Evolutionary conservation across 2,797 vertebrate genomes (phyloP), one percentile per base, ranked within the genome.

Genomic region (Glossophaga mutica): DNA sequence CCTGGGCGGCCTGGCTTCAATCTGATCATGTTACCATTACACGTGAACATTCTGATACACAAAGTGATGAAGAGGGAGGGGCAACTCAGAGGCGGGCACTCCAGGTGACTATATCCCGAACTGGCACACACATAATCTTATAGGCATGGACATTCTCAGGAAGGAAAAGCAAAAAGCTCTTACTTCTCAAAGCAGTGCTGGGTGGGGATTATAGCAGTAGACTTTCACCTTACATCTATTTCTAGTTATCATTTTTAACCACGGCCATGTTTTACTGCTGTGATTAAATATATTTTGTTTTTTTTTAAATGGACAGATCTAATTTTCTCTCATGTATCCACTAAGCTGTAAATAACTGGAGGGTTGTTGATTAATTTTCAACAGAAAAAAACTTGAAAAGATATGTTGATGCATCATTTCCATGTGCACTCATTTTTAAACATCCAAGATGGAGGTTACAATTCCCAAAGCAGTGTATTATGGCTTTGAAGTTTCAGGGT

Each of bases 351-450:
- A 86, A 96, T 96, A 96, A 94, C 97, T 84, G 59, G 95, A 94
- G 96, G 91, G 78, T 67, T 96, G 96, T 95, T 97, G 96, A 92
- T 95, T 96, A 96, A 97, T 96, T 97, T 97, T 96, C 95, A 94
- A 71, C 46, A 94, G 77, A 50, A 82, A 87, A 88, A 55, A 29
- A 74, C 97, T 96, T 96, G 83, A 95, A 95, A 97, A 96, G 96
- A 89, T 92, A 62, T 77, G 95, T 87, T 96, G 97, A 95, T 48
- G 6, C 78, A 90, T 94, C 91, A 42, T 91, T 96, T 96, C 70
- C 74, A 71, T 84, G 67, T 55, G 42, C 37, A 37, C 74, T 96
- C 94, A 65, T 89, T 97, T 97, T 95, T 73, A 97, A 96, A 97
- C 91, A 92, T 73, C 83, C 70, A 95, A 57, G 74, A 97, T 94